Conservation (phyloP, 2,113 vertebrate genomes). For the Lonchura striata region DNA sequence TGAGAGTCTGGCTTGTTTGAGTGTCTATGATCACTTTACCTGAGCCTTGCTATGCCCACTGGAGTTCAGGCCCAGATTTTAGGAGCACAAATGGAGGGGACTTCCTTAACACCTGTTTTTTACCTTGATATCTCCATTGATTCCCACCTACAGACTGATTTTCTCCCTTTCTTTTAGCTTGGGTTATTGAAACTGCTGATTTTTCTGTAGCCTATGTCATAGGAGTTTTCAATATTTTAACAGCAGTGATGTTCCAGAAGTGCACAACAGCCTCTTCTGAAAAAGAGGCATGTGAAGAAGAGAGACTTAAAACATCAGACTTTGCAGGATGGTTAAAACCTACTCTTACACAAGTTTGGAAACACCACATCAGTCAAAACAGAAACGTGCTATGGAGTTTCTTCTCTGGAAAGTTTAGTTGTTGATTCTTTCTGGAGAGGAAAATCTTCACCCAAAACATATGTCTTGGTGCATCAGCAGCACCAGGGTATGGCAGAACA, state of each 20-base stretch:
- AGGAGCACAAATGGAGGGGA: neutral
- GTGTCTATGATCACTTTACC: accelerated
- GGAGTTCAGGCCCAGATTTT: neutral
- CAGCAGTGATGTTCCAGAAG: neutral
- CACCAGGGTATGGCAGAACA: neutral
- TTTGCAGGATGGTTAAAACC: neutral
- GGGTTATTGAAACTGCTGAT: neutral
- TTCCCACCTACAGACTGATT: neutral
- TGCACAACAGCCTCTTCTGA: neutral
- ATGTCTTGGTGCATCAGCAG: neutral
- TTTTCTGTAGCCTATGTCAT: neutral
- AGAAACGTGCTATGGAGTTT: neutral
- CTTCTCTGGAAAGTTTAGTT: neutral
- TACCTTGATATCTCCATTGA: neutral
- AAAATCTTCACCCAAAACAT: neutral
- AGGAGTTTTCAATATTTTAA: neutral
- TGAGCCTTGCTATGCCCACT: neutral
- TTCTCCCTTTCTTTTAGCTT: neutral
- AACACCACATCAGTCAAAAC: neutral
- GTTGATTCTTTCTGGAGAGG: neutral
- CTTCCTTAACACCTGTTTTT: neutral
- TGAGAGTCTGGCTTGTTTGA: neutral
- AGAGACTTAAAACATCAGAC: neutral
- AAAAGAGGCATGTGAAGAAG: too few relatives aligned
- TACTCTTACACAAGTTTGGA: neutral